Conservation (phyloP, 1,140 invertebrate species). For the Drosophila elegans region DNA sequence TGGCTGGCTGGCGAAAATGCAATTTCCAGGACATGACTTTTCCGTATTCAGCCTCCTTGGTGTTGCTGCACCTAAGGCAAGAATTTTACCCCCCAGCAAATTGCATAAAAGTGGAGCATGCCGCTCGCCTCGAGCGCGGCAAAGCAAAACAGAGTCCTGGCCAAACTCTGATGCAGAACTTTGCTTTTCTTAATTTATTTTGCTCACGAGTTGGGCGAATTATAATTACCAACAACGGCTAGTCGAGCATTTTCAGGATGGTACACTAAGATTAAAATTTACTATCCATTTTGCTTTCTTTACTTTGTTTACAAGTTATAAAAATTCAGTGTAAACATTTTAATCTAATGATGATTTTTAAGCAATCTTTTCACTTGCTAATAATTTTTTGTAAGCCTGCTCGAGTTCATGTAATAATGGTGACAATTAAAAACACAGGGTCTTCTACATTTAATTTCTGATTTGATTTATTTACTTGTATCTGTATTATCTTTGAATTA, state of each 20-base stretch:
- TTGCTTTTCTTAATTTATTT: constrained; percentile 83
- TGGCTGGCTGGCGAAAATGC: constrained; percentile 76
- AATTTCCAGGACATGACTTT: constrained; percentile 62
- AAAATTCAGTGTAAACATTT: no score
- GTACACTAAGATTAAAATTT: background rate
- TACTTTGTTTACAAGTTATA: no score
- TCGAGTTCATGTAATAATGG: no score
- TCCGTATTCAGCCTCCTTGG: constrained; percentile 25
- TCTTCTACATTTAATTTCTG: no score
- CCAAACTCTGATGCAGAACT: constrained; percentile 54
- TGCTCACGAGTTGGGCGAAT: constrained; percentile 69
- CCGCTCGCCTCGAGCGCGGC: constrained; percentile 3
- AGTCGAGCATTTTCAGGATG: constrained; percentile 4
- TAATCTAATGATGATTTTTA: no score
- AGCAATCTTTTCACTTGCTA: no score
- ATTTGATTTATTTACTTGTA: no score
- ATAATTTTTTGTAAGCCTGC: no score
- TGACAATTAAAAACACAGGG: no score
- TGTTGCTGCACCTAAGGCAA: constrained; percentile 27
- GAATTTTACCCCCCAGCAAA: constrained; percentile 37
- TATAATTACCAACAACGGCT: constrained; percentile 67
- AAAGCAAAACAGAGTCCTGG: constrained; percentile 15
- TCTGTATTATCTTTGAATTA: no score
- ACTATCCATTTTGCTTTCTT: no score
- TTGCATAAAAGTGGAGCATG: constrained; percentile 41